Conservation (phyloP, 2,797 vertebrate genomes). For the Spinus olivaceus region DNA sequence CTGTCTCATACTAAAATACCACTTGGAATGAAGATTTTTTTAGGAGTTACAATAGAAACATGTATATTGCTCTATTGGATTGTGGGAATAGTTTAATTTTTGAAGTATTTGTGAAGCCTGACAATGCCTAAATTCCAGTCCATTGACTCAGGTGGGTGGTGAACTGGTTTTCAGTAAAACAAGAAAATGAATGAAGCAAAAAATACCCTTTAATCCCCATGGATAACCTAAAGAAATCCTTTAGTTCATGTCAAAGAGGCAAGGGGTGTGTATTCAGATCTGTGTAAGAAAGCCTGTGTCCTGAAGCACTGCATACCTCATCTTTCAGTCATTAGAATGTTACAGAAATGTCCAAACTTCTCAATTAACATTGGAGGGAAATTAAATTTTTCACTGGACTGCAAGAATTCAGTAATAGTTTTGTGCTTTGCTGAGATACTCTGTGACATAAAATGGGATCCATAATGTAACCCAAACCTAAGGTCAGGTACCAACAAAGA, state of each 20-base stretch:
- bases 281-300: not conserved
- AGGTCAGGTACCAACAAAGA: not conserved
- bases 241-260: rapidly evolving
- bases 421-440: not conserved
- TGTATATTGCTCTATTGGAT: not conserved
- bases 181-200: not conserved
- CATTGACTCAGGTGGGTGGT: not conserved
- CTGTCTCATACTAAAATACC: not conserved
- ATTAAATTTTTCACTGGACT: not conserved
- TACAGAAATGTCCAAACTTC: not conserved
- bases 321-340: not conserved
- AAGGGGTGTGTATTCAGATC: not conserved
- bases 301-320: not conserved
- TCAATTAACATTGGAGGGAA: not conserved
- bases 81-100: not conserved
- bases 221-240: not conserved
- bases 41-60: not conserved
- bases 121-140: not conserved
- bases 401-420: not conserved
- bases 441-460: not conserved
- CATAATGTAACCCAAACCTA: rapidly evolving
- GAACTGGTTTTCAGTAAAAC: not conserved
- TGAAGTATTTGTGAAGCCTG: not conserved
- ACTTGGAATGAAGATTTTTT: not conserved
- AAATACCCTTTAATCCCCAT: not conserved